Evolutionary conservation across 2,888 invertebrate genomes (phyloP).

Genomic region (Prenolepis imparis): DNA sequence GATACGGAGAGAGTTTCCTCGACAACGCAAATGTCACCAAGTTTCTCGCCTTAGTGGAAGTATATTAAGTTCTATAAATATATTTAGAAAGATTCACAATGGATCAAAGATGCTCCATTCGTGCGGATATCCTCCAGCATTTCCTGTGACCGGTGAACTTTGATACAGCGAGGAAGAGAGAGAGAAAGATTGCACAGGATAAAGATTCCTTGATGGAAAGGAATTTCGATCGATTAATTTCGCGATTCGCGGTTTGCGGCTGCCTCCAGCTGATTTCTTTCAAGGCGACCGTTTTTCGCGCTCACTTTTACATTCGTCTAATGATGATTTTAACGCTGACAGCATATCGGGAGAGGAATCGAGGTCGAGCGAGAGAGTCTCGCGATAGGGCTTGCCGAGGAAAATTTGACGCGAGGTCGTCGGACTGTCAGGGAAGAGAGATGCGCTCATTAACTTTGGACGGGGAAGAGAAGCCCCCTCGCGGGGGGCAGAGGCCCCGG

Average conservation of each 20-base stretch:
- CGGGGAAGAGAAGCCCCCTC: constrained; percentile 3
- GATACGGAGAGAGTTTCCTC: background rate
- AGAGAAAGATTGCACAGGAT: background rate
- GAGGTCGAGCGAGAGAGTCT: constrained; percentile 49
- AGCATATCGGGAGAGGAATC: constrained; percentile 22
- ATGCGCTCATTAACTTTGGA: constrained; percentile 42
- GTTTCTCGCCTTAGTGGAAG: background rate
- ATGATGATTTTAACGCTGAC: constrained; percentile 50
- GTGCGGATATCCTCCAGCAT: constrained; percentile 26
- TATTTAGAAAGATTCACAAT: background rate
- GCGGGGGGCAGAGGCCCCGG: constrained; percentile 29
- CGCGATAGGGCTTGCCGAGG: constrained; percentile 13
- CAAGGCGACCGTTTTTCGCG: background rate
- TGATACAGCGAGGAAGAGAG: background rate
- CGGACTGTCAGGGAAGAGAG: constrained; percentile 48
- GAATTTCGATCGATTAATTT: background rate
- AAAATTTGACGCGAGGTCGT: constrained; percentile 49
- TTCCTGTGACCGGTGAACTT: constrained; percentile 18
- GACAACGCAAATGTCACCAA: background rate
- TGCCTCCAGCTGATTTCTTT: background rate
- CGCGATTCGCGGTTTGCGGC: constrained; percentile 7
- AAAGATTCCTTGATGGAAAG: background rate
- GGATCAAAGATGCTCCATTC: background rate
- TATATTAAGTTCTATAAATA: background rate
- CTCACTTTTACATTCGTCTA: constrained; percentile 27